Evolutionary conservation across 2,797 vertebrate species (phyloP), one percentile per base, ranked within the genome.

Genomic region (Crax fasciolata): DNA sequence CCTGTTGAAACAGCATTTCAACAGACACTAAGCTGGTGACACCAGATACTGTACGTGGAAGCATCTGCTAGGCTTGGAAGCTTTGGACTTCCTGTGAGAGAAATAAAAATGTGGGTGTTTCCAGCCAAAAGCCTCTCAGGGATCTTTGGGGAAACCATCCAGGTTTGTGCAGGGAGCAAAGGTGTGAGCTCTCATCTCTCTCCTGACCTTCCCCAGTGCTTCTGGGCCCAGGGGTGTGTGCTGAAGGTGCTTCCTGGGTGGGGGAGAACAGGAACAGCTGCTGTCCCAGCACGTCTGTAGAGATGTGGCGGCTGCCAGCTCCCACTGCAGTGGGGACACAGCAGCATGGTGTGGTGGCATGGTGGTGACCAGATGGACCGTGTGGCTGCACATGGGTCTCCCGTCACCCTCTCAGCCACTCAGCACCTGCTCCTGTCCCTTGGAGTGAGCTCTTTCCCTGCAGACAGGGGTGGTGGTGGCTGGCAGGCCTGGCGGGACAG

Each of bases 311-410:
- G 67, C 57, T 84, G 71, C 85, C 66, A 46, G 39, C 21, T 89
- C 13, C 32, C 19, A 11, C 23, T 44, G 43, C 9, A 59, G 8
- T 1, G 39, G 24, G 28, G 11, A 75, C 91, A 27, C 57, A 67
- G n/a, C n/a, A 78, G 3, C 11, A 18, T 24, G 39, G 48, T 63
- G 23, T 57, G 55, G 66, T 48, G 35, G 35, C 19, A 20, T 28
- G 38, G 23, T 61, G 38, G 32, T 48, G 74, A 43, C 7, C 6
- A 4, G 8, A 39, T 6, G 9, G 61, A 67, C 16, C 3, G 17
- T 0, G 0, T 54, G 23, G 9, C 20, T 70, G 20, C 65, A 41
- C 38, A 14, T 0, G 0, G 13, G 38, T 73, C 30, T 76, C 49
- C 49, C 48, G 51, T 62, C 19, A n/a, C 7, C 38, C 27, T 46